Percentiles rank a stretch among this genome's conserved stretches.
These are phyloP conservation scores for Drosophila sulfurigaster DNA, from an alignment of 1,140 invertebrate species.

Conservation along the genomic window DNA sequence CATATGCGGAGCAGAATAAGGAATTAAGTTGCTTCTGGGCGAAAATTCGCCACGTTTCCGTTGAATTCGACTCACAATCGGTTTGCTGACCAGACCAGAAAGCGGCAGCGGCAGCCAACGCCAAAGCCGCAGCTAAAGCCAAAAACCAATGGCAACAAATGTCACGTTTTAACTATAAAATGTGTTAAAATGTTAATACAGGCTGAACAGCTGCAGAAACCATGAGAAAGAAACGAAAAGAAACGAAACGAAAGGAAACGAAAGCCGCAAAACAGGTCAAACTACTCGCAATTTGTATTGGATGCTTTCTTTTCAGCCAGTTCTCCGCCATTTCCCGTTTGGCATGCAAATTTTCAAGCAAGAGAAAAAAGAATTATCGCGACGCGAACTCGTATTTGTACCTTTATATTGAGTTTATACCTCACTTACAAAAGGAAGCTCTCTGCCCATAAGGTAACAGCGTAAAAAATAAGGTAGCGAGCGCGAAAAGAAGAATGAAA, in stretches of 20 bases:
- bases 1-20: constrained; percentile 1
- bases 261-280: constrained; percentile 32
- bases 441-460: constrained; percentile 20
- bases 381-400: constrained; percentile 4
- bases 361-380: constrained; percentile 30
- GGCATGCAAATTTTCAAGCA: constrained; percentile 53
- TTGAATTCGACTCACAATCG: neutral
- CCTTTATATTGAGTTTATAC: constrained; percentile 47
- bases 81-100: constrained; percentile 8
- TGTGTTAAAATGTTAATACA: constrained; percentile 72
- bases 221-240: constrained; percentile 35
- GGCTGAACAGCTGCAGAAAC: constrained; percentile 18
- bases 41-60: constrained; percentile 25
- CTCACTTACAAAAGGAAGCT: constrained; percentile 25
- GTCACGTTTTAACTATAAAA: constrained; percentile 76
- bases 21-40: constrained; percentile 6
- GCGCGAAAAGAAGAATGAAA: constrained; percentile 16
- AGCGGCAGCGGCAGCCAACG: neutral
- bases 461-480: constrained; percentile 6
- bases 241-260: neutral
- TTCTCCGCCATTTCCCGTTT: constrained; percentile 7
- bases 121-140: neutral
- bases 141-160: constrained; percentile 48
- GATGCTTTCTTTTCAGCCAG: constrained; percentile 15
- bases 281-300: constrained; percentile 19